Conservation (phyloP, 2,888 invertebrate genomes). For the Uloborus plumipes region DNA sequence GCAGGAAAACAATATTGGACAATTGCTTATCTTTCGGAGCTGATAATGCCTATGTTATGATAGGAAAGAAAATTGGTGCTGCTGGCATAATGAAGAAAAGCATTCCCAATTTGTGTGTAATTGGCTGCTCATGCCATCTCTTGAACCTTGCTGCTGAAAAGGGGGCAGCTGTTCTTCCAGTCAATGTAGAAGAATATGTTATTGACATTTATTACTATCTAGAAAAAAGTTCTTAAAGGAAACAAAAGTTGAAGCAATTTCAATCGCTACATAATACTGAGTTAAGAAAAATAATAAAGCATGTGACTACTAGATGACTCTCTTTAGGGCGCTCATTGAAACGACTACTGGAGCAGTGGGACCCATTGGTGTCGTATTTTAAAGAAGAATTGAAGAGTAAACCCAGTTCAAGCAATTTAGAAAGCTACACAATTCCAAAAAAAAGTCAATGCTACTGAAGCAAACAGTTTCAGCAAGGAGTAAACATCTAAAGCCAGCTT, state of each 20-base stretch:
- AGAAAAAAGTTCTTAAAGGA: slow-evolving; percentile 1
- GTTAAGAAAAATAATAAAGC: not conserved
- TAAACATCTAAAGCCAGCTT: too few relatives aligned
- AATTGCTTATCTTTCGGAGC: slow-evolving; percentile 1
- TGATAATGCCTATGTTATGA: not conserved
- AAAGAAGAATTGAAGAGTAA: not conserved
- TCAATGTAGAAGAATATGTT: not conserved
- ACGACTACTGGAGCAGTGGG: not conserved
- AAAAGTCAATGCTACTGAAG: too few relatives aligned
- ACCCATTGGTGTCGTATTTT: not conserved
- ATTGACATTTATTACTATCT: not conserved
- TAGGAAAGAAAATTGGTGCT: not conserved
- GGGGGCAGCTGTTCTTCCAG: not conserved
- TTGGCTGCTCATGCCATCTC: too few relatives aligned
- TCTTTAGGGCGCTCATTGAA: not conserved
- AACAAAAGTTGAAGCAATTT: not conserved
- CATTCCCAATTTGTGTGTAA: too few relatives aligned
- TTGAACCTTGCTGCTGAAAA: too few relatives aligned
- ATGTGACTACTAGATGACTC: not conserved
- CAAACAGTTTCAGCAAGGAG: too few relatives aligned
- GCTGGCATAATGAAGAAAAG: not conserved
- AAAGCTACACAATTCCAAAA: too few relatives aligned
- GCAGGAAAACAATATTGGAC: not conserved
- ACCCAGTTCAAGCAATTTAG: too few relatives aligned
- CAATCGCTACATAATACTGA: not conserved